Evolutionary conservation across 2,888 invertebrate genomes (phyloP), one percentile per base, ranked within the genome.

Genomic region (Megalurothrips usitatus): DNA sequence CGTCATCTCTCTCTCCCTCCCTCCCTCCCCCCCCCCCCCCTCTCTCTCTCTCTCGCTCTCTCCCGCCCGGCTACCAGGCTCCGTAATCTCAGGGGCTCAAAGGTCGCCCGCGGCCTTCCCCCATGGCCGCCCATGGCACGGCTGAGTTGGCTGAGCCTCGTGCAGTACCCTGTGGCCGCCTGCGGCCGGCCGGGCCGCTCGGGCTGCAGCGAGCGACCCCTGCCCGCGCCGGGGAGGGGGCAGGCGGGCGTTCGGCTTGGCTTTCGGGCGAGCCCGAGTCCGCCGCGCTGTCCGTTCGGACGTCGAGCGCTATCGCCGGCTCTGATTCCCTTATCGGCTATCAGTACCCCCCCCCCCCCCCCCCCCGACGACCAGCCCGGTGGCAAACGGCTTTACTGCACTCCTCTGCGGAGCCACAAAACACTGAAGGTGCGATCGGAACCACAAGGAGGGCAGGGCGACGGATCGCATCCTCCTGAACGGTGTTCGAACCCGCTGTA

Each of bases 31-130:
- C 12, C 58, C 58, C 6, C 14, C 52, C 14, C 58, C 6, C 34
- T 43, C 34, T 43, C 34, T 43, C 34, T 43, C 34, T 43, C 34
- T 43, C 34, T 43, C 34, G 0, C 58, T 0, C 58, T 17, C 19
- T 17, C 12, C 14, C 19, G 11, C 19, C 0, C 68, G 26, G 68
- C 68, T 26, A 75, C 68, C 68, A 75, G 23, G 68, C 23, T 26
- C 68, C 68, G 68, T 75, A 75, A 75, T 75, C 68, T 75, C 68
- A 3, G 26, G 26, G 26, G 26, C 68, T 23, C 68, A 75, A 75
- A 75, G 68, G 68, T 75, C 68, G 68, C 23, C 11, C 19, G 19
- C 58, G 17, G 58, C 58, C 68, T n/a, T 9, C 68, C 68, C 23
- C 10, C 68, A 8, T 23, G 68, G 23, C 68, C 23, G 68, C 68